Conservation (phyloP, 2,888 invertebrate species). For the Patella depressa region DNA sequence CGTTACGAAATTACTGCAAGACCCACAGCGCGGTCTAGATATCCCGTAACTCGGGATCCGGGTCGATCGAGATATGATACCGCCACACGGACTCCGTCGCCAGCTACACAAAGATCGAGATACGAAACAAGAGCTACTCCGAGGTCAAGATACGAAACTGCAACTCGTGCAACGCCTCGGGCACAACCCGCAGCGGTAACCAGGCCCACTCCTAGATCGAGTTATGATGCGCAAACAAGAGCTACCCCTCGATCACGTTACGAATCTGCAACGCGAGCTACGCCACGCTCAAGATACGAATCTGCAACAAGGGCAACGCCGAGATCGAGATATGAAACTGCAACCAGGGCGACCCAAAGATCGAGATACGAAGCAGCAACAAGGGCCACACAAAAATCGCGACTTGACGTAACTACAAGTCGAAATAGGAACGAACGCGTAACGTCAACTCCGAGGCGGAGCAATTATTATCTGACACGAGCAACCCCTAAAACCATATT, state of each 20-base stretch:
- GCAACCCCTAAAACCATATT: background rate
- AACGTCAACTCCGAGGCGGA: background rate
- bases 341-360: background rate
- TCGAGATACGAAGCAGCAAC: background rate
- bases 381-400: background rate
- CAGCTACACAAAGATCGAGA: background rate
- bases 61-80: background rate
- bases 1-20: background rate
- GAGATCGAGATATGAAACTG: background rate
- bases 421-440: background rate
- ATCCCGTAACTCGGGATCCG: background rate
- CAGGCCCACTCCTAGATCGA: background rate
- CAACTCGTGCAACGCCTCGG: background rate
- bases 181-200: background rate
- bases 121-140: background rate
- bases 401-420: background rate
- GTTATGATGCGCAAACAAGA: background rate
- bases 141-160: background rate
- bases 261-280: background rate
- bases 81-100: background rate
- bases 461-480: background rate
- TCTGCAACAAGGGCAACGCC: background rate
- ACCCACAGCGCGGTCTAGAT: background rate
- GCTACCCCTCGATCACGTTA: background rate
- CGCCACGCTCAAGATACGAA: background rate